phyloP scores from a whole-genome alignment of 1,140 invertebrate species.

The Orussus abietinus region DNA sequence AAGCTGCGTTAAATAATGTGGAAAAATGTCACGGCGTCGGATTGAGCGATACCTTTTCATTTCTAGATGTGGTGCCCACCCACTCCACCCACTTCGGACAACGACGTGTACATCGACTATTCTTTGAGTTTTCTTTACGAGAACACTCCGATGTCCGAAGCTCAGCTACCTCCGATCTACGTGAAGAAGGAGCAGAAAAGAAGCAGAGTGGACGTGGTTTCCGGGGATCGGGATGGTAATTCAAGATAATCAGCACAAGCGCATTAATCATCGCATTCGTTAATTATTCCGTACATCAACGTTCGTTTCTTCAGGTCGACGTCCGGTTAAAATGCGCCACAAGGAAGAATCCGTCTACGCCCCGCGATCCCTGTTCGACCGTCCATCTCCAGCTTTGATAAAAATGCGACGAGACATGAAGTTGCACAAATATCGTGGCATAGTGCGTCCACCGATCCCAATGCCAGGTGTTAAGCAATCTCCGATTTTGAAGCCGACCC shows the following conservation, averaged over 20 bases:
- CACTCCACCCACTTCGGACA: conserved; percentile 86
- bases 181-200: conserved; percentile 77
- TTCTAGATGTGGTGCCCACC: conserved; percentile 91
- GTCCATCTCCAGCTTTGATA: conserved; percentile 71
- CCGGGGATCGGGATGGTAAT: conserved; percentile 48
- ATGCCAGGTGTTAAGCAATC: conserved; percentile 58
- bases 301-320: conserved; percentile 51
- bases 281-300: too few relatives aligned
- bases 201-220: conserved; percentile 60
- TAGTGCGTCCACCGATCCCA: conserved; percentile 60
- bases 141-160: conserved; percentile 74
- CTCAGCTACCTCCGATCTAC: conserved; percentile 80
- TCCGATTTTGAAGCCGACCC: conserved; percentile 54
- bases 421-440: conserved; percentile 66
- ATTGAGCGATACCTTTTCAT: conserved; percentile 11
- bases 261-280: too few relatives aligned
- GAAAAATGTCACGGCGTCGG: conserved; percentile 3
- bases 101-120: conserved; percentile 87
- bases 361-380: conserved; percentile 83
- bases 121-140: conserved; percentile 84
- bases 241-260: too few relatives aligned
- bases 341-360: conserved; percentile 75
- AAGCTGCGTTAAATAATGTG: not conserved
- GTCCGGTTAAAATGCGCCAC: conserved; percentile 62
- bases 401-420: conserved; percentile 76